These are phyloP conservation scores for Metopia argyrocephala DNA, from an alignment of 2,888 invertebrate species.

Conservation along the genomic window DNA sequence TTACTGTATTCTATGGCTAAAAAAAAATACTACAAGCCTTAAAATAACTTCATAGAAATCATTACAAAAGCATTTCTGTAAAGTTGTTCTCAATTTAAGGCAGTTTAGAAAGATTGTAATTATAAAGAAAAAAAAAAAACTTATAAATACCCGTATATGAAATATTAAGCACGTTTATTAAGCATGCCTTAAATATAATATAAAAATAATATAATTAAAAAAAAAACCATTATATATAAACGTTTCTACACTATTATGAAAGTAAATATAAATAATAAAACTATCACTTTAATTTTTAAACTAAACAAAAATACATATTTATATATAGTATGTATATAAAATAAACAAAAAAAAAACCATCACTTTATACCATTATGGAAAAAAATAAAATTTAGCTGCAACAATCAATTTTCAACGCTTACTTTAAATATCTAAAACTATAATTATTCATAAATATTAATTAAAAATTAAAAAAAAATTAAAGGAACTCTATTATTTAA, in stretches of 20 bases:
- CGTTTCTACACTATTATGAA: constrained; percentile 35
- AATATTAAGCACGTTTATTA: constrained; percentile 53
- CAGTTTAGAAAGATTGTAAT: neutral
- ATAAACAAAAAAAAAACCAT: constrained; percentile 19
- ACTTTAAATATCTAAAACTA: constrained; percentile 60
- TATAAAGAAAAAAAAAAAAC: neutral
- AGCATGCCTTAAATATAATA: constrained; percentile 59
- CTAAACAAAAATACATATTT: neutral
- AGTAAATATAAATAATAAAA: constrained; percentile 18
- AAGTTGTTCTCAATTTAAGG: neutral
- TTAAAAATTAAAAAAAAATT: constrained; percentile 38
- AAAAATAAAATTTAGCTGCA: constrained; percentile 65
- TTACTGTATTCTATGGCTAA: too few relatives aligned
- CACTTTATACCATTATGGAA: constrained; percentile 27
- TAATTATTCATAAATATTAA: constrained; percentile 52
- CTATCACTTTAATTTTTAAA: constrained; percentile 21
- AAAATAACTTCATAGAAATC: neutral
- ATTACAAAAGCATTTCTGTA: too few relatives aligned
- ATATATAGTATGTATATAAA: constrained; percentile 16
- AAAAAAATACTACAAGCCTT: neutral
- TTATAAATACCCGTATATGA: constrained; percentile 27
- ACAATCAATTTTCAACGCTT: constrained; percentile 67
- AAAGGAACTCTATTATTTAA: neutral
- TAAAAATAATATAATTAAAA: constrained; percentile 15
- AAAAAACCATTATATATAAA: constrained; percentile 13